phyloP scores from a whole-genome alignment of 2,797 vertebrate genomes.

The Petrocephalus sullivani region DNA sequence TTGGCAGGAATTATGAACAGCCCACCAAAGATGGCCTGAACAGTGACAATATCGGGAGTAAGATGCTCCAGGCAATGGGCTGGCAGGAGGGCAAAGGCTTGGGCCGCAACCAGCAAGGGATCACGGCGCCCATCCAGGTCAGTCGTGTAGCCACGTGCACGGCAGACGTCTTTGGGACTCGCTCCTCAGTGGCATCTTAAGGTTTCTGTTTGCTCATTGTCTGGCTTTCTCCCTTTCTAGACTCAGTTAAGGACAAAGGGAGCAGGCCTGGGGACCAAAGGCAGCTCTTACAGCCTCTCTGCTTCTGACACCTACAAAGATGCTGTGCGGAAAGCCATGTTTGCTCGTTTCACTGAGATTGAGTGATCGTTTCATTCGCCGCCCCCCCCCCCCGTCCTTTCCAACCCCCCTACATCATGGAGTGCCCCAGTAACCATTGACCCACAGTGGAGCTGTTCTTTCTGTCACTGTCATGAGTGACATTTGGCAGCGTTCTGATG shows the following conservation, averaged over 20 bases:
- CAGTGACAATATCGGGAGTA: constrained; percentile 96
- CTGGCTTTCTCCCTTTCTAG: constrained; percentile 49
- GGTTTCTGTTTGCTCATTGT: not conserved
- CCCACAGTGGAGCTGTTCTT: no score
- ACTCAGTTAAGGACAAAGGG: constrained; percentile 90
- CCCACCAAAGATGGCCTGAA: constrained; percentile 96
- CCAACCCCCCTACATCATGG: not conserved
- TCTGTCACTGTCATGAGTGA: not conserved
- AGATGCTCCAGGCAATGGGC: constrained; percentile 99
- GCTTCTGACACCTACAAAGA: constrained; percentile 95
- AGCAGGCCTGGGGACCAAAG: constrained; percentile 90
- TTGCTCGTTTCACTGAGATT: constrained; percentile 94
- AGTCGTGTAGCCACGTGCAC: constrained; percentile 4
- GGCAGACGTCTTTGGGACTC: not conserved
- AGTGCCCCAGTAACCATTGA: not conserved
- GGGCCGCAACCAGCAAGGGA: constrained; percentile 93
- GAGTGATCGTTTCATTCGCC: constrained; percentile 60
- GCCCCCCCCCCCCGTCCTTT: not conserved
- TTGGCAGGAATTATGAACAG: constrained; percentile 87
- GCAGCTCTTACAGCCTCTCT: constrained; percentile 84
- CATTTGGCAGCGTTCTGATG: not conserved
- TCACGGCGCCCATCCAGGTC: constrained; percentile 94
- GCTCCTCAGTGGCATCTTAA: not conserved
- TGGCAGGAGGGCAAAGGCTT: constrained; percentile 97
- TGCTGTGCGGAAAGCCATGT: constrained; percentile 96